A percentile compares a stretch with the other conserved stretches of the same genome.
Conservation (phyloP, 64 coral and sea anemone species). For the Orbicella faveolata region DNA sequence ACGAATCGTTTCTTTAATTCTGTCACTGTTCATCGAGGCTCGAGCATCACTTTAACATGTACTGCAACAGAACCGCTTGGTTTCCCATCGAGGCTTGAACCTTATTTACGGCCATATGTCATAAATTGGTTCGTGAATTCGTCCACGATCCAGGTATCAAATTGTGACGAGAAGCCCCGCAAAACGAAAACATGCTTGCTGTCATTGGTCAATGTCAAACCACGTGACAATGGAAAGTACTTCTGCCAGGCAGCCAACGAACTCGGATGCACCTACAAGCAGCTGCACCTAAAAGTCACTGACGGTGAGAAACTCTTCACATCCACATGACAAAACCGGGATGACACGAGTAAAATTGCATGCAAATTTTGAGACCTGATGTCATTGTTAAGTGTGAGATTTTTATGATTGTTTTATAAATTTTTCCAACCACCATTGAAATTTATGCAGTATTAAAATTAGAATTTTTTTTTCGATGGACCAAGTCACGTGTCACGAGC, state of each 20-base stretch:
- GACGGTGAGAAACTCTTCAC: not conserved
- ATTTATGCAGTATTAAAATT: too few species aligned
- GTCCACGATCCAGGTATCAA: not conserved
- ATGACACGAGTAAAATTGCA: too few species aligned
- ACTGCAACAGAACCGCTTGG: not conserved
- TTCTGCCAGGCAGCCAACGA: conserved; percentile 5
- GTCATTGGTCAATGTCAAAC: not conserved
- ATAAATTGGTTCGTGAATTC: conserved; percentile 24
- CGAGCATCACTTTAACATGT: conserved; percentile 8
- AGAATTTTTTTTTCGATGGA: too few species aligned
- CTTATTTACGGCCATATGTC: not conserved
- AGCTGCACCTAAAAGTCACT: not conserved
- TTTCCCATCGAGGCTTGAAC: not conserved
- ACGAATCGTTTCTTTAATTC: not conserved
- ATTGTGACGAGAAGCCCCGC: conserved; percentile 3
- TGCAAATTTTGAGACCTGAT: too few species aligned
- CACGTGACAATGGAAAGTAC: not conserved
- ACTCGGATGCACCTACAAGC: not conserved
- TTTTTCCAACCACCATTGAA: too few species aligned
- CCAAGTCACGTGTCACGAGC: too few species aligned
- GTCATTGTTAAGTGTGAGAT: too few species aligned
- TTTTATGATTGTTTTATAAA: too few species aligned
- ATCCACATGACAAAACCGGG: too few species aligned
- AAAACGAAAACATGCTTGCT: conserved; percentile 5
- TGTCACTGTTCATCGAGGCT: not conserved